These are phyloP conservation scores for Limenitis camilla DNA, from an alignment of 2,888 invertebrate genomes.

Conservation along the genomic window DNA sequence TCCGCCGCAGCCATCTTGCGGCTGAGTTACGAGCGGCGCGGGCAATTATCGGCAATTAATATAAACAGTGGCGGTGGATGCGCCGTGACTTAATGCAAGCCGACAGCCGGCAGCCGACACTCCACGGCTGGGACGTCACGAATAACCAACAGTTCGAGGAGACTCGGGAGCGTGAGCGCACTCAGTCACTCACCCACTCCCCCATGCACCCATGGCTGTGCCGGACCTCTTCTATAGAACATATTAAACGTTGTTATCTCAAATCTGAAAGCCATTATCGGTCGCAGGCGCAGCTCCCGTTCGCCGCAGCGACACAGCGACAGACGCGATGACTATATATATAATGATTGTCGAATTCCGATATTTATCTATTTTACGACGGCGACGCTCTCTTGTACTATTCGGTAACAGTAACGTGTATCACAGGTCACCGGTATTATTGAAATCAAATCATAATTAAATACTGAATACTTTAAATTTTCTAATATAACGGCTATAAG, in stretches of 20 bases:
- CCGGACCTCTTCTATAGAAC: too few species aligned
- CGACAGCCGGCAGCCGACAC: neutral
- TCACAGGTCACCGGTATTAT: too few species aligned
- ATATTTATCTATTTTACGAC: neutral
- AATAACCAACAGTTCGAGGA: neutral
- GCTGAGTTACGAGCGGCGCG: conserved; percentile 38
- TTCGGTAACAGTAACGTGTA: too few species aligned
- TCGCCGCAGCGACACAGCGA: neutral
- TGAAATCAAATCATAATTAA: too few species aligned
- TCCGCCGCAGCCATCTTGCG: conserved; percentile 66
- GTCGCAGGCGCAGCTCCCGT: neutral
- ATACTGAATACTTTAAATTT: too few species aligned
- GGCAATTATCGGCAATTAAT: conserved; percentile 55
- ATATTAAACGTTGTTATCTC: neutral
- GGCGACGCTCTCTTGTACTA: too few species aligned
- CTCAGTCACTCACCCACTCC: too few species aligned
- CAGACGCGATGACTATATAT: neutral
- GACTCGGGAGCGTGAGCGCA: too few species aligned
- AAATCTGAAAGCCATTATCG: neutral
- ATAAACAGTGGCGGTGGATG: conserved; percentile 30
- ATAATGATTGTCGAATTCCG: neutral
- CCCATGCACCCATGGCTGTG: too few species aligned
- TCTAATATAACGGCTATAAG: too few species aligned
- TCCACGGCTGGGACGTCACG: neutral
- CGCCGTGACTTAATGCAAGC: conserved; percentile 1